Conservation (phyloP, 1,140 invertebrate genomes). For the Laupala kohalensis region DNA sequence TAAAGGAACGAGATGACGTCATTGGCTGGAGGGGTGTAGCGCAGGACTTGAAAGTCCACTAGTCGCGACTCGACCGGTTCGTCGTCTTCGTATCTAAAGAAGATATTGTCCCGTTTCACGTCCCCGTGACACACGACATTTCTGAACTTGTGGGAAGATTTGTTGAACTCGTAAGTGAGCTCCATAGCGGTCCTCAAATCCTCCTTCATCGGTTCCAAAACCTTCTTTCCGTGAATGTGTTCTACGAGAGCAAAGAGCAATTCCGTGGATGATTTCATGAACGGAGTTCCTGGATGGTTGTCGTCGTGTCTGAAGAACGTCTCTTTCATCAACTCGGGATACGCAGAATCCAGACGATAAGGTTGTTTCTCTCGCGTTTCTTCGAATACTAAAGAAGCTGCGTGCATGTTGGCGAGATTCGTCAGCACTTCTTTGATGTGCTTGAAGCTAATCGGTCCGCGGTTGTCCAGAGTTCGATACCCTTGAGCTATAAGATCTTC, state of each 20-base stretch:
- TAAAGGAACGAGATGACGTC: constrained; percentile 10
- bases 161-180: background rate
- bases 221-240: background rate
- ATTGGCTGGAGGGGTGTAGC: constrained; percentile 9
- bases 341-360: background rate
- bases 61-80: constrained; percentile 4
- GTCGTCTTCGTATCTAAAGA: constrained; percentile 2
- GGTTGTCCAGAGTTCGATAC: background rate
- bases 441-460: background rate
- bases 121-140: constrained; percentile 10
- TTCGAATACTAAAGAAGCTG: constrained; percentile 8
- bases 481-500: constrained; percentile 2
- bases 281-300: constrained; percentile 8
- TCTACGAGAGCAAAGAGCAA: background rate
- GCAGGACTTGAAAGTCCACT: constrained; percentile 7
- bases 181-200: background rate
- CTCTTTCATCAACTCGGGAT: constrained; percentile 4
- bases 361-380: background rate
- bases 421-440: constrained; percentile 6
- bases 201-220: background rate
- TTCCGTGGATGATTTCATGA: constrained; percentile 4
- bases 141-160: constrained; percentile 4
- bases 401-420: constrained; percentile 7
- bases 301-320: constrained; percentile 3
- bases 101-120: background rate